These are phyloP conservation scores for Luehdorfia chinensis DNA, from an alignment of 1,140 invertebrate genomes.

Conservation along the genomic window DNA sequence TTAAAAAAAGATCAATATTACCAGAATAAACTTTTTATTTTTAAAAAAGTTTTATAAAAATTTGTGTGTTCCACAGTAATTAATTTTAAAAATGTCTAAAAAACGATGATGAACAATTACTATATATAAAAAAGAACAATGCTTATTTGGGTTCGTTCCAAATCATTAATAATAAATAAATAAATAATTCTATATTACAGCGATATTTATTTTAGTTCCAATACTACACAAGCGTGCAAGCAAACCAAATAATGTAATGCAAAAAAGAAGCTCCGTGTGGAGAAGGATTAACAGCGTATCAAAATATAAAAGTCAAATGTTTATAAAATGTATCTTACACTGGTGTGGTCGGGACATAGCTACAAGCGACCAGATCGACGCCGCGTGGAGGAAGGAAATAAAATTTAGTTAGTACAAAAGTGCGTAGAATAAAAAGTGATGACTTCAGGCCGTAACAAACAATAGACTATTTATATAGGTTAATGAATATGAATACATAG, in stretches of 20 bases:
- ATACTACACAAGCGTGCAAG: not conserved
- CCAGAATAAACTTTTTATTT: no score
- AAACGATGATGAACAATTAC: no score
- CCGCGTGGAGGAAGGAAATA: conserved; percentile 60
- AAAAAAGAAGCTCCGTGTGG: conserved; percentile 9
- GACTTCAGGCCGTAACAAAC: not conserved
- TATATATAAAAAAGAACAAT: no score
- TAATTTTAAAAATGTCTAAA: no score
- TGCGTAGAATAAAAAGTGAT: not conserved
- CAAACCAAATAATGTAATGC: conserved; percentile 9
- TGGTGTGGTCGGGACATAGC: conserved; percentile 78
- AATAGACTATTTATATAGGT: no score
- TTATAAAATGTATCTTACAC: conserved; percentile 77
- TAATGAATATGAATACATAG: not conserved
- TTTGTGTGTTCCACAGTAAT: no score
- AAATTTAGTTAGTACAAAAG: conserved; percentile 34
- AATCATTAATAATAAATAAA: no score
- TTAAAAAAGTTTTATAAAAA: no score
- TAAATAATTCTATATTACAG: no score
- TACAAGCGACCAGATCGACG: conserved; percentile 58
- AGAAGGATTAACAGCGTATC: not conserved
- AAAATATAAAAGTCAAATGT: conserved; percentile 12
- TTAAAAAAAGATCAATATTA: no score
- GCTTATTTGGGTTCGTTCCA: no score
- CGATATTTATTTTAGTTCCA: not conserved